Percentiles rank a stretch among this genome's conserved stretches.
phyloP scores from a whole-genome alignment of 2,797 vertebrate species.

The Acrocephalus scirpaceus region DNA sequence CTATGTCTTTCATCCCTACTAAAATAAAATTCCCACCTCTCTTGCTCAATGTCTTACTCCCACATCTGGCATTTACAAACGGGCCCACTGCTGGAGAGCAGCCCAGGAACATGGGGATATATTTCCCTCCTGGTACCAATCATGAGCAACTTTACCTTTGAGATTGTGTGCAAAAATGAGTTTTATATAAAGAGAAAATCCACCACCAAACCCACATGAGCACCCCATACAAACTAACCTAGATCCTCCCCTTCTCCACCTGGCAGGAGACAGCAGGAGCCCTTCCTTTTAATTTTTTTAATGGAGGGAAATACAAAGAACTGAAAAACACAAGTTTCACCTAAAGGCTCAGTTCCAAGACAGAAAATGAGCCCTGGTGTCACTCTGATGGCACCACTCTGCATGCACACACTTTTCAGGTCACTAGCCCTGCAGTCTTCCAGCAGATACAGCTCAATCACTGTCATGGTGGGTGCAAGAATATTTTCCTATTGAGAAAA shows the following conservation, averaged over 20 bases:
- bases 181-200: neutral
- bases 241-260: neutral
- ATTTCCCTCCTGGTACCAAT: neutral
- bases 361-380: neutral
- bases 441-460: neutral
- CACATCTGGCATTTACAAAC: neutral
- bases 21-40: slow-evolving; percentile 31
- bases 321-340: neutral
- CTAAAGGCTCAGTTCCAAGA: neutral
- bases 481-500: neutral
- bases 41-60: slow-evolving; percentile 32
- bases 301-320: neutral
- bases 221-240: neutral
- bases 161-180: neutral
- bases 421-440: neutral
- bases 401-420: neutral
- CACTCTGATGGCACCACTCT: neutral
- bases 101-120: neutral
- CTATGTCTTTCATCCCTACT: slow-evolving; percentile 21
- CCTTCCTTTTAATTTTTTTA: neutral
- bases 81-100: neutral
- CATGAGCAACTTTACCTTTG: neutral
- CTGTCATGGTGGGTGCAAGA: neutral
- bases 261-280: neutral
- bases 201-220: rapidly evolving